phyloP scores from a whole-genome alignment of 1,140 invertebrate genomes.

The Parasteatoda tepidariorum region DNA sequence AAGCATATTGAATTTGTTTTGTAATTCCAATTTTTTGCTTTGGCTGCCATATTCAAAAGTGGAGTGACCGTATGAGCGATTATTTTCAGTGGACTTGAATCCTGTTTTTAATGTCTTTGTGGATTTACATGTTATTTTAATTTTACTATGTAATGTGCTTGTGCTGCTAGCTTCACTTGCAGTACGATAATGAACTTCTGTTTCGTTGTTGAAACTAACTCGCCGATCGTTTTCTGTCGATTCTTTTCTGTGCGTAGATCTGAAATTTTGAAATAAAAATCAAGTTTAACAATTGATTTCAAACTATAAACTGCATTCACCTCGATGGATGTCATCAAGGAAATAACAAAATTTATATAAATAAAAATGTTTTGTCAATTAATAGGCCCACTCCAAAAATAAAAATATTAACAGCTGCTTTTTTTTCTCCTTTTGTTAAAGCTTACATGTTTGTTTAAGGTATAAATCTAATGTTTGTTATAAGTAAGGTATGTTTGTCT shows the following conservation, averaged over 20 bases:
- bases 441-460: no score
- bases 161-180: constrained; percentile 33
- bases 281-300: no score
- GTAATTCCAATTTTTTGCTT: not conserved
- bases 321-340: no score
- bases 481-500: no score
- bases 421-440: no score
- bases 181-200: constrained; percentile 26
- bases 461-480: no score
- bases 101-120: not conserved
- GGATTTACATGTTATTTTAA: not conserved
- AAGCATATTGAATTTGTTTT: constrained; percentile 1
- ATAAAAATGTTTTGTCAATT: no score
- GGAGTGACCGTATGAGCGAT: not conserved
- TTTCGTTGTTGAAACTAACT: constrained; percentile 22
- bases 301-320: no score
- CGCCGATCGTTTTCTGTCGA: not conserved
- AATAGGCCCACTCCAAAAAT: no score
- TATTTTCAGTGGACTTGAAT: not conserved
- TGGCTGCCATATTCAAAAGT: not conserved
- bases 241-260: not conserved
- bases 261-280: no score
- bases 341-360: no score
- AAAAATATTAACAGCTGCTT: no score
- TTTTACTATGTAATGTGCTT: not conserved